Percentiles rank a stretch among this genome's conserved stretches.
These are phyloP conservation scores for Sclerurus mexicanus DNA, from an alignment of 2,113 vertebrate species.

Conservation along the genomic window DNA sequence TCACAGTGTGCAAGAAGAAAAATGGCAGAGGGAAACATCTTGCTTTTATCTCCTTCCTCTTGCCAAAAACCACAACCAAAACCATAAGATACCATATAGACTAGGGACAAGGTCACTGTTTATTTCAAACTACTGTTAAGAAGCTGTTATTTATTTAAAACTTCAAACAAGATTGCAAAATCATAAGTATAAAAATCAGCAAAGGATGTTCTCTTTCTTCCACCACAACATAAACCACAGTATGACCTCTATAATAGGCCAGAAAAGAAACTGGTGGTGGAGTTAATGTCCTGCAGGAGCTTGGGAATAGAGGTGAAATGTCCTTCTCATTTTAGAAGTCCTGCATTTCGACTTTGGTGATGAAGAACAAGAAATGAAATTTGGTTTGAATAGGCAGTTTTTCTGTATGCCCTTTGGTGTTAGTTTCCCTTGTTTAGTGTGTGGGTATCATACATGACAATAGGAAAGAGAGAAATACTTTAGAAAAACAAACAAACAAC, in stretches of 20 bases:
- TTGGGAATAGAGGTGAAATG: background rate
- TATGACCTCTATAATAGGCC: background rate
- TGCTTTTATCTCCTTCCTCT: background rate
- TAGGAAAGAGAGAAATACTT: constrained; percentile 39
- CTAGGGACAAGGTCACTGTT: background rate
- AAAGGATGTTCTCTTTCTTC: background rate
- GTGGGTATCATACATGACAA: constrained; percentile 38
- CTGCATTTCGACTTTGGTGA: background rate
- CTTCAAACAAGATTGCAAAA: constrained; percentile 34
- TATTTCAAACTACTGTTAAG: constrained; percentile 45
- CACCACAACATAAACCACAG: background rate
- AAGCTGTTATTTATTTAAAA: constrained; percentile 36
- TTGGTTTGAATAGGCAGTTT: constrained; percentile 2
- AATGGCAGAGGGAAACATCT: background rate
- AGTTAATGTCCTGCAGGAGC: background rate
- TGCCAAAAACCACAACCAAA: background rate
- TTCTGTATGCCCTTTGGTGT: background rate
- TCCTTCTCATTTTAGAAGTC: background rate
- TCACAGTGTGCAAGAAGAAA: background rate
- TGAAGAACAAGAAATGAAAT: background rate
- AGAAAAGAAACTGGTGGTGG: background rate
- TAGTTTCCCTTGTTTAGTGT: constrained; percentile 31
- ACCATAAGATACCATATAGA: background rate
- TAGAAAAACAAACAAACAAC: constrained; percentile 56
- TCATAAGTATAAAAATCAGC: background rate